Evolutionary conservation across 2,113 vertebrate genomes (phyloP).

Genomic region (Leucopsar rothschildi): DNA sequence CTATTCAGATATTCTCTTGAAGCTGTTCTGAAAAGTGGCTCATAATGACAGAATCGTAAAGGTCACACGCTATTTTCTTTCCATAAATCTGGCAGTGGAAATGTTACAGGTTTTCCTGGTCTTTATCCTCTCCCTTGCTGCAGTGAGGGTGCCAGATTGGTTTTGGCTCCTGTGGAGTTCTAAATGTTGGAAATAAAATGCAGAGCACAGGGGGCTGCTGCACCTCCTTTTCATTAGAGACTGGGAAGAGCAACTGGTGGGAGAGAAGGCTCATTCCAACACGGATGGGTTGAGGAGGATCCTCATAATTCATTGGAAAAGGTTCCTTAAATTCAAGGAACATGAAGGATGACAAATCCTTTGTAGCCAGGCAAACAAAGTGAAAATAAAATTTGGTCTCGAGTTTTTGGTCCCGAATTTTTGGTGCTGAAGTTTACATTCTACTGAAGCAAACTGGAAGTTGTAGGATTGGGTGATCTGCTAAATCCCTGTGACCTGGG

Average conservation of each 20-base stretch:
- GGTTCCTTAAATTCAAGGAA: not conserved
- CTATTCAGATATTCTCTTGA: constrained; percentile 29
- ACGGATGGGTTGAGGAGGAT: not conserved
- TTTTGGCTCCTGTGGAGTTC: not conserved
- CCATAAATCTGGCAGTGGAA: constrained; percentile 37
- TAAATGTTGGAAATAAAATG: not conserved
- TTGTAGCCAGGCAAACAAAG: not conserved
- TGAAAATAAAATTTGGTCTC: not conserved
- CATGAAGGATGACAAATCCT: not conserved
- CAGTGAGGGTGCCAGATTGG: not conserved
- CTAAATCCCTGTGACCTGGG: rapidly evolving
- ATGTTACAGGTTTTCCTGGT: constrained; percentile 2
- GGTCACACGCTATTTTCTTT: constrained; percentile 31
- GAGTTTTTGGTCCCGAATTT: not conserved
- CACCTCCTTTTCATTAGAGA: not conserved
- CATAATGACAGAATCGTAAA: constrained; percentile 34
- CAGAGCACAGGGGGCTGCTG: not conserved
- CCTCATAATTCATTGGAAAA: not conserved
- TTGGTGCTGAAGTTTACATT: not conserved
- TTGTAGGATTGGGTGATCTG: not conserved
- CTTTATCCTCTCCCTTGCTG: not conserved
- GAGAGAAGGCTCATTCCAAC: not conserved
- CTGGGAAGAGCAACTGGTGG: not conserved
- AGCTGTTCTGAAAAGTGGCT: constrained; percentile 42
- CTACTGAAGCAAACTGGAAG: not conserved